These are phyloP conservation scores for Glyphotaelius pellucidus DNA, from an alignment of 2,888 invertebrate genomes.

Conservation along the genomic window DNA sequence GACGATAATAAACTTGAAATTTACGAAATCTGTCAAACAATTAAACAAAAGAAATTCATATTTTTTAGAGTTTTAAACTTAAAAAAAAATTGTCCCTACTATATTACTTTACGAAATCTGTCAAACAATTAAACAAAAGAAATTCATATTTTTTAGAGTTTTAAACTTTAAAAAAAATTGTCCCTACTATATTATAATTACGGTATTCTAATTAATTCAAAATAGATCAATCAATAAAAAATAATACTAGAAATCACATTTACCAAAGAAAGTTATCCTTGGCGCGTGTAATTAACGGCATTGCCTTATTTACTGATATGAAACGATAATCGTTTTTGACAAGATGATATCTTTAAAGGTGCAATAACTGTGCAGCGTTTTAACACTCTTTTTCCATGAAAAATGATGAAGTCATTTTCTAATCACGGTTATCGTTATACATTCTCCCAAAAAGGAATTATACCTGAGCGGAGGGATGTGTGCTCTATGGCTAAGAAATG, in stretches of 20 bases:
- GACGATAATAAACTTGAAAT: too few relatives aligned
- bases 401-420: constrained; percentile 14
- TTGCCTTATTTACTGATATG: not conserved
- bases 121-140: too few relatives aligned
- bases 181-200: too few relatives aligned
- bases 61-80: too few relatives aligned
- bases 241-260: not conserved
- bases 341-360: not conserved
- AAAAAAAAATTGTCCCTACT: too few relatives aligned
- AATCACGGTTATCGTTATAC: not conserved
- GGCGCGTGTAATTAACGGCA: not conserved
- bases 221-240: not conserved
- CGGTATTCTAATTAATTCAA: not conserved
- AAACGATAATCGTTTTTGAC: not conserved
- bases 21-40: too few relatives aligned
- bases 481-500: not conserved
- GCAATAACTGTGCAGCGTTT: not conserved
- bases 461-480: not conserved
- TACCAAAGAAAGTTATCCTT: not conserved
- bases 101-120: too few relatives aligned
- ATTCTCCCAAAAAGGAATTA: not conserved
- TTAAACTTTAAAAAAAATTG: too few relatives aligned
- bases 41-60: too few relatives aligned
- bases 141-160: too few relatives aligned
- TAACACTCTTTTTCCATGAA: not conserved